Evolutionary conservation across 2,113 vertebrate species (phyloP).

Genomic region (Dasyurus viverrinus): DNA sequence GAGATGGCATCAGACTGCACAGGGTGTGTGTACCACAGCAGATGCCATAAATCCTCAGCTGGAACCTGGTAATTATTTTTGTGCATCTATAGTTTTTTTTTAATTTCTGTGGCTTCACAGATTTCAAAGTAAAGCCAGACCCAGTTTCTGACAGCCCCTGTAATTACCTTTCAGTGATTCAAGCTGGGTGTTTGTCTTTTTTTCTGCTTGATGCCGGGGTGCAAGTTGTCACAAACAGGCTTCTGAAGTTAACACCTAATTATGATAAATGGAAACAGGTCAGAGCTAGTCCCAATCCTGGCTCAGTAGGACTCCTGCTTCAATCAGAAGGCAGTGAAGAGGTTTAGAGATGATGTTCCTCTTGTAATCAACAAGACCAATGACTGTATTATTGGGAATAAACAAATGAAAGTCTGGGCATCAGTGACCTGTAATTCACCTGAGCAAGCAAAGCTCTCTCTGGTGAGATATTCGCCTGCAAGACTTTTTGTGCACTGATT

Average conservation of each 20-base stretch:
- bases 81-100: constrained; percentile 33
- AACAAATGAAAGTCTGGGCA: constrained; percentile 55
- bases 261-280: constrained; percentile 76
- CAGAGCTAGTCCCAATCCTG: constrained; percentile 42
- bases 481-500: background rate
- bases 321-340: constrained; percentile 58
- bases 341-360: constrained; percentile 60
- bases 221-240: constrained; percentile 61
- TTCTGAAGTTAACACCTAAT: constrained; percentile 76
- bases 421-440: constrained; percentile 64
- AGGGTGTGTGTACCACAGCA: constrained; percentile 22
- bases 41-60: constrained; percentile 19
- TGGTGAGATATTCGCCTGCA: constrained; percentile 53
- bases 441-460: constrained; percentile 37
- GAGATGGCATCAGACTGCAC: background rate
- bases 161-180: constrained; percentile 79
- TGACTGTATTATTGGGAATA: constrained; percentile 77
- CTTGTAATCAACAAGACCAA: constrained; percentile 51
- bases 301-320: constrained; percentile 51
- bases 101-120: constrained; percentile 65
- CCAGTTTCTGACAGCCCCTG: constrained; percentile 72
- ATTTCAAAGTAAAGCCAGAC: constrained; percentile 62
- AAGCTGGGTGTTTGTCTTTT: constrained; percentile 80
- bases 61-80: constrained; percentile 59
- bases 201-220: constrained; percentile 71